phyloP scores from a whole-genome alignment of 2,113 vertebrate genomes.

The Lycocorax pyrrhopterus region DNA sequence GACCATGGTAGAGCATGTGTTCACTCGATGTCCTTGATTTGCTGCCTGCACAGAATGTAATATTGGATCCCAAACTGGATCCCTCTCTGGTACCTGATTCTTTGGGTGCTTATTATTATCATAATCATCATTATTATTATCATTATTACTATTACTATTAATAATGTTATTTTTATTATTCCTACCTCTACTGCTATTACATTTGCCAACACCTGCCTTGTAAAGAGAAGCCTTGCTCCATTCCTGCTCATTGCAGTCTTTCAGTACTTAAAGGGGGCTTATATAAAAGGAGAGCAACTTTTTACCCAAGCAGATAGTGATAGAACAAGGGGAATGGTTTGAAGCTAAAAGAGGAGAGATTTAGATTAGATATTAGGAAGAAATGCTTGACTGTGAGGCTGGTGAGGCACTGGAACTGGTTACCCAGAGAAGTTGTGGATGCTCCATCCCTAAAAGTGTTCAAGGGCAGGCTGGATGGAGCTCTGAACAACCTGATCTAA shows the following conservation, averaged over 20 bases:
- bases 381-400: neutral
- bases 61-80: neutral
- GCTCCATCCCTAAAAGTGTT: neutral
- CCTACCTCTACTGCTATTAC: neutral
- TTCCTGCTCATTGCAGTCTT: neutral
- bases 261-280: neutral
- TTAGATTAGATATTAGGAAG: neutral
- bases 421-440: neutral
- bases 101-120: neutral
- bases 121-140: no score
- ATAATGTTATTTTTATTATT: fast-evolving
- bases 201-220: neutral
- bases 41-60: neutral
- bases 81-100: neutral
- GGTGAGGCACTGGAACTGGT: neutral
- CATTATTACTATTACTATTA: neutral
- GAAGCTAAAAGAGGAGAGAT: neutral
- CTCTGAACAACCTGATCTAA: neutral
- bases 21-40: neutral
- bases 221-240: neutral
- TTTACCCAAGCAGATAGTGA: neutral
- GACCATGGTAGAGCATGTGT: neutral
- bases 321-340: neutral
- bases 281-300: neutral
- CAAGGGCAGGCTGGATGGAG: neutral